Conservation (phyloP, 2,797 vertebrate genomes). For the Tokudaia muenninki region DNA sequence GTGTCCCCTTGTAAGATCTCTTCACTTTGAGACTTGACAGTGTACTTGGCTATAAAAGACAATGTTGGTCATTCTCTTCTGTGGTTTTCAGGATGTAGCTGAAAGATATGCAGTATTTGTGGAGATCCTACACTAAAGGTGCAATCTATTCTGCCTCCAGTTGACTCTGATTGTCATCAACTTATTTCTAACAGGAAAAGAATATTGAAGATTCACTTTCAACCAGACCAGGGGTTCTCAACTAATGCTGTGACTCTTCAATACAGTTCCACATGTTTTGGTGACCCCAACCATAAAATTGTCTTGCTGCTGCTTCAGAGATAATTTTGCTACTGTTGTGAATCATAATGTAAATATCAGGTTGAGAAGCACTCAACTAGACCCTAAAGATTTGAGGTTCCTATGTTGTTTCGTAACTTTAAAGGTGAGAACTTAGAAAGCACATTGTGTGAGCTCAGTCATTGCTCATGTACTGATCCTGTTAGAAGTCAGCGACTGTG, state of each 20-base stretch:
- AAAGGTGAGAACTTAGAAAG: not conserved
- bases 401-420: not conserved
- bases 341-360: not conserved
- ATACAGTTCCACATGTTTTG: not conserved
- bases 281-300: too few species aligned
- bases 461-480: constrained; percentile 29
- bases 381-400: constrained; percentile 11
- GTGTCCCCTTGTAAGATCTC: not conserved
- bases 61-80: constrained; percentile 30
- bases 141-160: not conserved
- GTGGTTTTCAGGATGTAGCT: constrained; percentile 61
- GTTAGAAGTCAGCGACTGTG: not conserved
- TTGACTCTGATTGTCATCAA: not conserved
- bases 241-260: not conserved
- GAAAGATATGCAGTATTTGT: constrained; percentile 68
- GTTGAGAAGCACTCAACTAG: not conserved
- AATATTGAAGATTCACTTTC: constrained; percentile 8
- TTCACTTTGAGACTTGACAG: constrained; percentile 48
- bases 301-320: not conserved
- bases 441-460: constrained; percentile 24
- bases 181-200: constrained; percentile 51
- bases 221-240: not conserved
- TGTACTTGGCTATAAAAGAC: constrained; percentile 50
- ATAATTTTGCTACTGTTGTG: not conserved
- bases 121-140: not conserved